Conservation (phyloP, 35 echinoderm and acorn worm genomes). For the Acanthaster planci region DNA sequence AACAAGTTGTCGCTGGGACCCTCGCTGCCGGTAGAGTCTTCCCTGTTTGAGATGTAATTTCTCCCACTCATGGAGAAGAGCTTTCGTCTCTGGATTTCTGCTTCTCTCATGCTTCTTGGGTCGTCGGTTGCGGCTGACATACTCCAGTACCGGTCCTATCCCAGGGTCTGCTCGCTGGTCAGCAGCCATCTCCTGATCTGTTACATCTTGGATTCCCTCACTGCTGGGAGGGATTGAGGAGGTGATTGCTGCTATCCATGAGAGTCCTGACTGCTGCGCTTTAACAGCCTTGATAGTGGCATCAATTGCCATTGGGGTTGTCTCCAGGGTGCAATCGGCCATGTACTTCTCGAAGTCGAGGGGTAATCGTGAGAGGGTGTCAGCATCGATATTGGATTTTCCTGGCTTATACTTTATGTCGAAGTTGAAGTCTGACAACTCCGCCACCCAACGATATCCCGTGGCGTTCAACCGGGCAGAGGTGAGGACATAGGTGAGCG, state of each 20-base stretch:
- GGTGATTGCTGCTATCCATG: not conserved
- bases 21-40: not conserved
- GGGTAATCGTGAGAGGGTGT: conserved; percentile 43
- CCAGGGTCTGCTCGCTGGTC: not conserved
- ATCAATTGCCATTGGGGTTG: not conserved
- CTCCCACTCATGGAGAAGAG: conserved; percentile 41
- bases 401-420: conserved; percentile 40
- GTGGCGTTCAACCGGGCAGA: conserved; percentile 70
- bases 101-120: not conserved
- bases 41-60: conserved; percentile 22
- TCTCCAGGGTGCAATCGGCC: not conserved
- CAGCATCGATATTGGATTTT: conserved; percentile 38
- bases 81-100: not conserved
- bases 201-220: not conserved
- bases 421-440: conserved; percentile 39
- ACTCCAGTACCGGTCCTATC: not conserved
- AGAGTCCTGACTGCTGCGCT: not conserved
- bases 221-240: not conserved
- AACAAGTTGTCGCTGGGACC: conserved; percentile 12
- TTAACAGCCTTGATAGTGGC: not conserved
- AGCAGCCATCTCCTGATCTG: not conserved
- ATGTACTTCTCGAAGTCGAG: conserved; percentile 34
- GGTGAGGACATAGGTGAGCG: conserved; percentile 62
- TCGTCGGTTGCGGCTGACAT: not conserved
- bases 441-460: conserved; percentile 49